Base-by-base conservation (phyloP, 64 coral and sea anemone genomes). In the Porites australiensis region DNA sequence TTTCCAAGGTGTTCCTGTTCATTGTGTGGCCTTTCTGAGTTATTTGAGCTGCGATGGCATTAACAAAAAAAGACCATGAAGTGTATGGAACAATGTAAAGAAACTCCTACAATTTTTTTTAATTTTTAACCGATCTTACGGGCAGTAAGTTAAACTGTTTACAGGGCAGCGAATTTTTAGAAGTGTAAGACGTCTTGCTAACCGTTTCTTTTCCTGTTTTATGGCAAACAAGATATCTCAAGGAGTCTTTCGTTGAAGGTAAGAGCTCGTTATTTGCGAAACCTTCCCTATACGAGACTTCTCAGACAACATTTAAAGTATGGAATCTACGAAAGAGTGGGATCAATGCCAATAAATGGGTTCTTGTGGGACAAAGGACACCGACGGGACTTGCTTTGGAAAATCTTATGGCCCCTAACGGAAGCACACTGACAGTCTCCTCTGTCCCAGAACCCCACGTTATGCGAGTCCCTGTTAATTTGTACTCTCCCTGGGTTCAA, bases 341-440 rank as follows among this genome's bases (percentile, higher is more conserved):
- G 10, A 13, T 49, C 71, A 64, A 53, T 27, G 44, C 79, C 50
- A 91, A 72, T 19, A 91, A 82, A 27, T 91, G 89, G 89, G 60
- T 63, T 13, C 14, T 82, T 0, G 48, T 91, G 10, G 89, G 89
- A 4, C 73, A 83, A 55, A 82, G 62, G 23, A 91, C 89, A 10
- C 79, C 65, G 4, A 69, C 66, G 8, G 89, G 89, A 1, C 20
- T 91, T 15, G 89, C 89, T 11, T 77, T 91, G 27, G 78, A 83
- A 50, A 57, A 64, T 22, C 23, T 91, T 15, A 21, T 61, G 13
- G 68, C 20, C 44, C 77, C 70, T 48, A 72, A 71, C 22, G 67
- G 75, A 19, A 48, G 9, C 2, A 50, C 44, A 9, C 8, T 91
- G 47, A 64, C 43, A 5, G 63, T 67, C 10, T n/a, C 77, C 4